A percentile compares a stretch with the other conserved stretches of the same genome.
Conservation (phyloP, 2,113 vertebrate species). For the Mola mola region DNA sequence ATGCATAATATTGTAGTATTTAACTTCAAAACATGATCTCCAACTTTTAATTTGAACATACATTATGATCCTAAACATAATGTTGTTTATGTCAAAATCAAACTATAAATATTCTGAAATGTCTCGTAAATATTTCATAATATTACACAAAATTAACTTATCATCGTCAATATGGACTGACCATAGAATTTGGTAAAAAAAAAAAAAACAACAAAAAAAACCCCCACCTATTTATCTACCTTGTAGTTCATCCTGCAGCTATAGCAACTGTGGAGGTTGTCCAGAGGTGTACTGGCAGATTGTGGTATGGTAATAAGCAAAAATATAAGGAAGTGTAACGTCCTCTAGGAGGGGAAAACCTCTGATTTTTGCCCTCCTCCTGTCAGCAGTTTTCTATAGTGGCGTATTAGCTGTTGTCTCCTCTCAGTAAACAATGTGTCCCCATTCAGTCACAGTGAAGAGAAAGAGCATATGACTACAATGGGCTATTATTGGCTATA, state of each 20-base stretch:
- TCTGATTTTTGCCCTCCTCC: constrained; percentile 79
- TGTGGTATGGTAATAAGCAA: constrained; percentile 71
- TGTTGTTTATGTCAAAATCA: too few relatives aligned
- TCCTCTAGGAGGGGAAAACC: constrained; percentile 74
- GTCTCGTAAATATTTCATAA: too few relatives aligned
- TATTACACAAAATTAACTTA: constrained; percentile 6
- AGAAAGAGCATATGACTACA: constrained; percentile 89
- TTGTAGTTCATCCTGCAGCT: constrained; percentile 53
- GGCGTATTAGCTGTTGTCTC: constrained; percentile 79
- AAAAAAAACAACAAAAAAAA: too few relatives aligned
- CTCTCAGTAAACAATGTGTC: constrained; percentile 85
- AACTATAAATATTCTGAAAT: too few relatives aligned
- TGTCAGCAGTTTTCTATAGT: constrained; percentile 83
- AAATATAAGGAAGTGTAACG: constrained; percentile 77
- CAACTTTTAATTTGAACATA: too few relatives aligned
- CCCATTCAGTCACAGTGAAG: constrained; percentile 86
- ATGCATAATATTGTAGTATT: too few relatives aligned
- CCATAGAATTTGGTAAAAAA: not conserved
- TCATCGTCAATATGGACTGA: constrained; percentile 31
- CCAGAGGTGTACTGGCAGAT: constrained; percentile 64
- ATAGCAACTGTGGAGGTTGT: constrained; percentile 58
- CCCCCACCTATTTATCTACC: constrained; percentile 15
- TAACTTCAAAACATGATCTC: too few relatives aligned
- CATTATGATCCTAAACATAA: too few relatives aligned
- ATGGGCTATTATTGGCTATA: constrained; percentile 90